Base-by-base conservation (phyloP, 2,113 vertebrate genomes). In the Coturnix japonica region DNA sequence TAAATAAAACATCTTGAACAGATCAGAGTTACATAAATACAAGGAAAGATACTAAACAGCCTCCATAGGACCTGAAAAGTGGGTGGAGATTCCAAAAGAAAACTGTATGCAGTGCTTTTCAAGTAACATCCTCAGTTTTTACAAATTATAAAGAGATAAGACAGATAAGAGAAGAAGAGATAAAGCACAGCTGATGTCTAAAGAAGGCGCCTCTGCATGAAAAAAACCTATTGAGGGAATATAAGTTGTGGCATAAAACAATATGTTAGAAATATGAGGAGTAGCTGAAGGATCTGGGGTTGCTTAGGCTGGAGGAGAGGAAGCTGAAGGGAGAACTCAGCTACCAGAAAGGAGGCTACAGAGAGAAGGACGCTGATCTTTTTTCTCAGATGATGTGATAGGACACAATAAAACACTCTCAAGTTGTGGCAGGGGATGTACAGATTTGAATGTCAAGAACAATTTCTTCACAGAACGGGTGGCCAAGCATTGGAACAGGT, bases 61-160 rank as follows among this genome's bases (percentile, higher is more conserved):
- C 10, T 85, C 43, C 15, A 30, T 3, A 53, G 7, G 23, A 73
- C 9, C 25, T 69, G 39, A 13, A 77, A 86, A 57, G 70, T 23
- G 2, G 66, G 9, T 22, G 23, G n/a, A 57, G 73, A 82, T 75
- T 84, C 17, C 16, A 30, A 60, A 91, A 78, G 30, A 76, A 84
- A 79, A 31, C 5, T 7, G 39, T 1, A 0, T 37, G 28, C 16
- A 35, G 43, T n/a, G n/a, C n/a, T n/a, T n/a, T n/a, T n/a, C n/a
- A 87, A 72, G 46, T 13, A 75, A 35, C 16, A 74, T 28, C 5
- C 5, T 31, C 63, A 39, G 2, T 35, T 72, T 79, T 73, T 60
- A 22, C 16, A 57, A 39, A n/a, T n/a, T 18, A 3, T 33, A 9
- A 60, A 10, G 31, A 41, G 51, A 91, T 10, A 75, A 81, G 56